Conservation (phyloP, 2,113 vertebrate genomes). For the Bucco capensis region DNA sequence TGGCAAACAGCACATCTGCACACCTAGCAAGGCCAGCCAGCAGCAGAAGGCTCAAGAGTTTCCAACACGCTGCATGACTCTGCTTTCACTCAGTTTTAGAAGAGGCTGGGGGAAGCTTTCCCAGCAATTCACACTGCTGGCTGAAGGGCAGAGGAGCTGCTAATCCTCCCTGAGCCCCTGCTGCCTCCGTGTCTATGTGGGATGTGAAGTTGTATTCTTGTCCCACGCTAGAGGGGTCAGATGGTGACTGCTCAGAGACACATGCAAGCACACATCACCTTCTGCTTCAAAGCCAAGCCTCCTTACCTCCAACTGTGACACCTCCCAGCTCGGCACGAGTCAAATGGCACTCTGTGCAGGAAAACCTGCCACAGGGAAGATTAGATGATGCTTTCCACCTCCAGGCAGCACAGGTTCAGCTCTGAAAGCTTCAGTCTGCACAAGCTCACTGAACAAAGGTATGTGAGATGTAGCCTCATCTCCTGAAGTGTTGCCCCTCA, state of each 20-base stretch:
- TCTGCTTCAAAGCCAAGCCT: neutral
- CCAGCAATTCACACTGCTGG: neutral
- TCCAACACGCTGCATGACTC: neutral
- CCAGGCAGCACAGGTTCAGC: neutral
- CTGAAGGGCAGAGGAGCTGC: neutral
- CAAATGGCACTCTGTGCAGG: neutral
- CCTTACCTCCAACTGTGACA: neutral
- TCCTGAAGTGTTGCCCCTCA: neutral
- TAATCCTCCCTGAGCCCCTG: fast-evolving
- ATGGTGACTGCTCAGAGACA: neutral
- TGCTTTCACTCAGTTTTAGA: neutral
- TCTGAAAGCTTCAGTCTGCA: neutral
- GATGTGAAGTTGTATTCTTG: neutral
- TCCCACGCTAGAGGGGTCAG: neutral
- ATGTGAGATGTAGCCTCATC: neutral
- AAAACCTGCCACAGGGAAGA: fast-evolving
- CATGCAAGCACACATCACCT: neutral
- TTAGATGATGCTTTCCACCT: neutral
- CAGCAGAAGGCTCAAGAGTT: fast-evolving
- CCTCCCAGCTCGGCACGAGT: neutral
- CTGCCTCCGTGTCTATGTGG: neutral
- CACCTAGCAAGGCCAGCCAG: fast-evolving
- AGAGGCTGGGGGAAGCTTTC: neutral
- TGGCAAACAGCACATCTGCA: neutral
- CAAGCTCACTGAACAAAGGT: neutral